Base-by-base conservation (phyloP, 2,888 invertebrate genomes). In the Willowsia nigromaculata region DNA sequence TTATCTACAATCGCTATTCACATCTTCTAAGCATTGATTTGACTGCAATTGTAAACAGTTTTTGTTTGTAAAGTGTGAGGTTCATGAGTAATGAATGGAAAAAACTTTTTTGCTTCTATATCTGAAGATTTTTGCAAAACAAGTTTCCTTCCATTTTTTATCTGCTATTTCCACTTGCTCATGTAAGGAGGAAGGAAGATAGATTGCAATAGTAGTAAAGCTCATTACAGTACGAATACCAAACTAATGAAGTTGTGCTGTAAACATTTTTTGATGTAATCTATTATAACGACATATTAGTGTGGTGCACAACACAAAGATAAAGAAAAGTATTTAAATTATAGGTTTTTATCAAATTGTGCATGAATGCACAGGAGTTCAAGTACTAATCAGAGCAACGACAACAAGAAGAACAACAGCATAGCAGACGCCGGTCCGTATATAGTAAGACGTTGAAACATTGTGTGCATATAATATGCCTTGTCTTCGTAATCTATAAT, bases 61-160 rank as follows among this genome's bases (percentile, higher is more conserved):
- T 71, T 43, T 71, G 71, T 71, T 71, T 27, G 43, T 37, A 43
- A 71, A 47, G 71, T 7, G 25, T 25, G 43, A 71, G 71, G 43
- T 71, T 71, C 43, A 71, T 47, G 71, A 71, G 43, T 27, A 71
- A 71, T 71, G 71, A 71, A 71, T 71, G 43, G 27, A 40, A 22
- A 37, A 62, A 33, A 59, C 15, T 56, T 30, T 81, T 25, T 65
- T 59, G 40, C 43, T 1, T 53, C 9, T 40, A 56, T n/a, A n/a
- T 33, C 1, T 78, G 50, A 59, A 25, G 76, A 76, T 76, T n/a
- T n/a, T 85, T 65, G 86, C 86, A 85, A 85, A 85, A 78, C 85
- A 78, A 86, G 86, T 86, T 86, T 80, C 86, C 27, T 68, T 86
- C 68, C 43, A 27, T 43, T 68, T 68, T 4, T 13, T 37, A 3